Evolutionary conservation across 2,888 invertebrate genomes (phyloP).

Genomic region (Spilarctia lutea): DNA sequence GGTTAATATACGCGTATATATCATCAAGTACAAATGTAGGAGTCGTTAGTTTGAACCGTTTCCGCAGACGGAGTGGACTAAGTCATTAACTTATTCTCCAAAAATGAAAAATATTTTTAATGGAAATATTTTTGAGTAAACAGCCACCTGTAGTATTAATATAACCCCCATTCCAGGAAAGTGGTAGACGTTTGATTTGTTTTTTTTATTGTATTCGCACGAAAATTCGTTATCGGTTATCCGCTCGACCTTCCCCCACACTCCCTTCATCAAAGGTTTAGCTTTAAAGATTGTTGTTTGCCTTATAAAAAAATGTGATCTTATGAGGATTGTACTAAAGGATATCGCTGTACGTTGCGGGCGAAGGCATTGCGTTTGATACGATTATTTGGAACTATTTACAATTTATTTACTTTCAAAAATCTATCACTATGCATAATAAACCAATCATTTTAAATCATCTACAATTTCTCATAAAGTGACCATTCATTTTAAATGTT

Average conservation of each 20-base stretch:
- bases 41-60: conserved; percentile 67
- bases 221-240: conserved; percentile 72
- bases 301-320: conserved; percentile 86
- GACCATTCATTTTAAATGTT: not conserved
- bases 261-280: conserved; percentile 80
- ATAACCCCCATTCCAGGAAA: conserved; percentile 70
- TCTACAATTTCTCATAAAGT: conserved; percentile 7
- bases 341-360: conserved; percentile 70
- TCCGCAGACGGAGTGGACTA: conserved; percentile 59
- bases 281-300: conserved; percentile 87
- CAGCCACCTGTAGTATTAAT: conserved; percentile 69
- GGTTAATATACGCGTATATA: conserved; percentile 70
- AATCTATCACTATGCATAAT: not conserved
- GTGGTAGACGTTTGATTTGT: conserved; percentile 53
- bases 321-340: conserved; percentile 84
- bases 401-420: not conserved
- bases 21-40: conserved; percentile 82
- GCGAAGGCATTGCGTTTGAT: conserved; percentile 51
- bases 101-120: conserved; percentile 57
- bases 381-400: conserved; percentile 2
- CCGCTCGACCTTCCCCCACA: conserved; percentile 60
- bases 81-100: conserved; percentile 66
- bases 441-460: not conserved
- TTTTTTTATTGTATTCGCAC: conserved; percentile 50
- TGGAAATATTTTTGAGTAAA: conserved; percentile 45